Base-by-base conservation (phyloP, 1,140 invertebrate species). In the Leptinotarsa lineolata region DNA sequence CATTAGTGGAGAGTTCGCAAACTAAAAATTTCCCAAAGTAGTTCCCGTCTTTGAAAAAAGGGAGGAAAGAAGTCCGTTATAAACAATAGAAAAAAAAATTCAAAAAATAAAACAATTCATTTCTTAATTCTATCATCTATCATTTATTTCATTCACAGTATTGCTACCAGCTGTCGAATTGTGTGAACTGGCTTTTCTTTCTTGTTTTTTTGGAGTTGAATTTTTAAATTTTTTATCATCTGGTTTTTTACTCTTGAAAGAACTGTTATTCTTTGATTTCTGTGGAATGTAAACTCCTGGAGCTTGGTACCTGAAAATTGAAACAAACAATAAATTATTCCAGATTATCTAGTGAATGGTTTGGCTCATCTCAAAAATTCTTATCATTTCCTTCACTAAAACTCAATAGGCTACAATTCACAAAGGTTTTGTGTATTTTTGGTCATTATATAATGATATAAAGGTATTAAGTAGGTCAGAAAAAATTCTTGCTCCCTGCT, bases 271-370 rank as follows among this genome's bases (percentile, higher is more conserved):
- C 21, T 68, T 54, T 6, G 58, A 20, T 68, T 71, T 67, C 64
- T 54, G 70, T 30, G 74, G 72, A 64, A 76, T 60, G 39, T 72
- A 21, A 65, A 69, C 59, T 18, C 76, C 78, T 45, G 80, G 80
- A 48, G 77, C 74, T 77, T 81, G 80, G 73, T 80, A 81, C 16
- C 79, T 81, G 71, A 24, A 77, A 76, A 61, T 71, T 5, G 16
- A n/a, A 54, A 54, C 6, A 16, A 6, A 39, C 6, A 39, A 39
- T 39, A 39, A 39, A 39, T 39, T 39, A 8, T 11, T 39, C 2
- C 0, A 39, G 30, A 39, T 39, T 39, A 2, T 39, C 30, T 39
- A 39, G 30, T 11, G 8, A 39, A 39, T 8, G 3, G 30, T 11
- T 39, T 39, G 30, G 11, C 30, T 8, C 2, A 2, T 39, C 8